Evolutionary conservation across 2,797 vertebrate species (phyloP).

Genomic region (Scolopax bukidnonensis): DNA sequence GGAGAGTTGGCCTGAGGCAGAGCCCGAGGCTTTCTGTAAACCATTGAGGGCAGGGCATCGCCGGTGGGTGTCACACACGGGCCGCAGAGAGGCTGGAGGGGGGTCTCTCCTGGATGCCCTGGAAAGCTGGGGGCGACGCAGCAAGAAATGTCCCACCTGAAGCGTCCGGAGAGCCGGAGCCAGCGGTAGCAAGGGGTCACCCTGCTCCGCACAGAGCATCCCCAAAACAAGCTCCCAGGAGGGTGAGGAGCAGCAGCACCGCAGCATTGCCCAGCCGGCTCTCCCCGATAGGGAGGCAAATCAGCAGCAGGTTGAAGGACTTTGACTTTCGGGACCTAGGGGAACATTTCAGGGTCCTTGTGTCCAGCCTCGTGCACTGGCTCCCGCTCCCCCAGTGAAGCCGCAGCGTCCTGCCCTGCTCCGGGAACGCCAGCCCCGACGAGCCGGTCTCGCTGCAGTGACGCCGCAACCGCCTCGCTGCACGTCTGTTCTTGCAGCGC

Average conservation of each 20-base stretch:
- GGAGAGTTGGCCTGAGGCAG: neutral
- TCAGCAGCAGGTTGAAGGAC: neutral
- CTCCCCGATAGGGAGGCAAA: neutral
- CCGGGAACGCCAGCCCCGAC: neutral
- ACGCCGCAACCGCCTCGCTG: neutral
- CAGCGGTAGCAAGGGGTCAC: neutral
- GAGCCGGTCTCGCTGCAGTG: neutral
- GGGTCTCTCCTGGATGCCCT: neutral
- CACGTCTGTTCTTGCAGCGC: conserved; percentile 40
- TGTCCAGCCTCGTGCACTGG: neutral
- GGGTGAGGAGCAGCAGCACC: neutral
- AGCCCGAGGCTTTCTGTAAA: neutral
- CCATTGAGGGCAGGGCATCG: rapidly evolving
- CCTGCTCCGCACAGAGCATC: neutral
- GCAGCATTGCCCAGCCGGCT: rapidly evolving
- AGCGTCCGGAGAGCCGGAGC: neutral
- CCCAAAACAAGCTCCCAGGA: neutral
- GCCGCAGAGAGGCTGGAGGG: rapidly evolving
- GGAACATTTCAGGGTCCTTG: neutral
- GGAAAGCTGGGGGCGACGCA: neutral
- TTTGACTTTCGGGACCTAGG: neutral
- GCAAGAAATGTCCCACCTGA: neutral
- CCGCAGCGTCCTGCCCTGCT: neutral
- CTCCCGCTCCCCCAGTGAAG: neutral
- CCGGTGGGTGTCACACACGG: neutral